phyloP scores from a whole-genome alignment of 2,113 vertebrate species.

The Callopanchax toddi region DNA sequence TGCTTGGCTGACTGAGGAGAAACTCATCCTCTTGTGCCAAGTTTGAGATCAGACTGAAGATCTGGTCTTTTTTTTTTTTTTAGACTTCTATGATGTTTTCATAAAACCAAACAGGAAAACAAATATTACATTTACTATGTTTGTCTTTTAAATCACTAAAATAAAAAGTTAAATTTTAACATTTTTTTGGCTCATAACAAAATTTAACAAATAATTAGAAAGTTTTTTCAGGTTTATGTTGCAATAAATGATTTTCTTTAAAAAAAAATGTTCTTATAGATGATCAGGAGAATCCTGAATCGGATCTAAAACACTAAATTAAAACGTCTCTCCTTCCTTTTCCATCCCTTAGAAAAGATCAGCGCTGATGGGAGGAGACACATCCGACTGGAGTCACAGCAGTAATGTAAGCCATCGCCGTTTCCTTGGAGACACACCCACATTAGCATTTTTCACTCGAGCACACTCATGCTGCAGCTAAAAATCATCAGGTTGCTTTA shows the following conservation, averaged over 20 bases:
- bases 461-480: not conserved
- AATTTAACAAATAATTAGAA: too few relatives aligned
- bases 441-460: not conserved
- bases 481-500: not conserved
- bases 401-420: not conserved
- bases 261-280: too few relatives aligned
- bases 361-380: not conserved
- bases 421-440: not conserved
- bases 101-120: too few relatives aligned
- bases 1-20: slow-evolving; percentile 13
- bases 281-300: too few relatives aligned
- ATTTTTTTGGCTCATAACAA: too few relatives aligned
- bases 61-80: not conserved
- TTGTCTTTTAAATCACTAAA: too few relatives aligned
- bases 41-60: not conserved
- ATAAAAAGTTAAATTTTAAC: too few relatives aligned
- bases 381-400: not conserved
- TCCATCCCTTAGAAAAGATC: not conserved
- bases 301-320: not conserved
- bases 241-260: too few relatives aligned
- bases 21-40: slow-evolving; percentile 9
- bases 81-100: too few relatives aligned
- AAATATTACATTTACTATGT: too few relatives aligned
- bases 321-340: not conserved
- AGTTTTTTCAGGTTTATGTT: too few relatives aligned